These are phyloP conservation scores for Herpailurus yagouaroundi DNA, from an alignment of 2,113 vertebrate species.

Conservation along the genomic window DNA sequence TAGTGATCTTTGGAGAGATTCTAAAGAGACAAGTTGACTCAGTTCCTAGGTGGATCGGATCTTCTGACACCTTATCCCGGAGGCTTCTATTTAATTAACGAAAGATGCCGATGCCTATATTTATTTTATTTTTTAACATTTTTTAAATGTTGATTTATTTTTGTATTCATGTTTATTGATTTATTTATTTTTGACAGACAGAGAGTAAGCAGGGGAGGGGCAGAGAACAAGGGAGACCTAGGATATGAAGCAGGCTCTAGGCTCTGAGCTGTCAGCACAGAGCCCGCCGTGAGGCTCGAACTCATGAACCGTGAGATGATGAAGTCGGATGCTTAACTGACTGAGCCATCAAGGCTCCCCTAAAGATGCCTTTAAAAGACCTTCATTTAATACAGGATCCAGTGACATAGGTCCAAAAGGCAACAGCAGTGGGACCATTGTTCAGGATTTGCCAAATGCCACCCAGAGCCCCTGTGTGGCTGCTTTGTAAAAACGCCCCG, in stretches of 20 bases:
- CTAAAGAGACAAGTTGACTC: background rate
- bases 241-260: too few relatives aligned
- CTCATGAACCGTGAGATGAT: too few relatives aligned
- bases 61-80: background rate
- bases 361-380: background rate
- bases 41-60: background rate
- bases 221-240: too few relatives aligned
- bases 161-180: too few relatives aligned
- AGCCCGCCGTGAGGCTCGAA: rapidly evolving
- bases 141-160: too few relatives aligned
- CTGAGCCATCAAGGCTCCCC: too few relatives aligned
- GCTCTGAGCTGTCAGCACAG: too few relatives aligned
- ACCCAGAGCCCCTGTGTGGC: rapidly evolving
- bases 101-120: background rate
- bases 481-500: background rate
- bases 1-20: background rate
- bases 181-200: too few relatives aligned
- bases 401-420: background rate
- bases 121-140: too few relatives aligned
- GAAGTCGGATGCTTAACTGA: too few relatives aligned
- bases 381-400: background rate
- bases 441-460: background rate
- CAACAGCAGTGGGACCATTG: rapidly evolving
- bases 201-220: too few relatives aligned
- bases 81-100: background rate